phyloP scores from a whole-genome alignment of 2,113 vertebrate species.

The Muscicapa adusta region DNA sequence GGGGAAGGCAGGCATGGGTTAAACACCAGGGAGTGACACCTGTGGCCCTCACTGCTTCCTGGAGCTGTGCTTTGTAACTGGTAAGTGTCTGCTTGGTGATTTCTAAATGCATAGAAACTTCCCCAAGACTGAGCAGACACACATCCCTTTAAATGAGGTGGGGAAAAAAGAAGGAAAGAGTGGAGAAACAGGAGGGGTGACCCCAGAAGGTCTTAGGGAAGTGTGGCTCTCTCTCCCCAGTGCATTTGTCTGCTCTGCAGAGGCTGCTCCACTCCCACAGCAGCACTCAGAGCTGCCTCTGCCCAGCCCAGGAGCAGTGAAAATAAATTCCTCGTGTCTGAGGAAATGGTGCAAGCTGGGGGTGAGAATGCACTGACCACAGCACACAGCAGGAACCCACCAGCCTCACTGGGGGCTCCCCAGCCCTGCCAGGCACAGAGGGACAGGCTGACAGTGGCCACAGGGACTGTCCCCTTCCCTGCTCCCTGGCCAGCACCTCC shows the following conservation, averaged over 20 bases:
- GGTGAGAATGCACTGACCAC: background rate
- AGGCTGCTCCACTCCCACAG: background rate
- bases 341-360: accelerated
- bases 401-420: background rate
- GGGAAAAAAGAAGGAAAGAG: background rate
- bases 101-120: background rate
- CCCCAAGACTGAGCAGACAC: background rate
- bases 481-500: too few relatives aligned
- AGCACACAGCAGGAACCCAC: background rate
- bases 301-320: background rate
- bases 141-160: accelerated
- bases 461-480: background rate
- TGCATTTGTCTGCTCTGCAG: background rate
- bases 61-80: too few relatives aligned
- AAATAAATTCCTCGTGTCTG: background rate
- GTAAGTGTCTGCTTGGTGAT: accelerated
- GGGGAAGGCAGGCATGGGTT: background rate
- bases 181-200: background rate
- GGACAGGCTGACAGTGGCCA: background rate
- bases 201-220: background rate
- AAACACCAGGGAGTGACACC: background rate
- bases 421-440: background rate
- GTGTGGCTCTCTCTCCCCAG: background rate
- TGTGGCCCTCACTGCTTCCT: accelerated
- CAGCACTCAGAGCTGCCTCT: background rate